Percentiles rank a stretch among this genome's conserved stretches.
These are phyloP conservation scores for Engystomops pustulosus DNA, from an alignment of 2,113 vertebrate species.

Conservation along the genomic window DNA sequence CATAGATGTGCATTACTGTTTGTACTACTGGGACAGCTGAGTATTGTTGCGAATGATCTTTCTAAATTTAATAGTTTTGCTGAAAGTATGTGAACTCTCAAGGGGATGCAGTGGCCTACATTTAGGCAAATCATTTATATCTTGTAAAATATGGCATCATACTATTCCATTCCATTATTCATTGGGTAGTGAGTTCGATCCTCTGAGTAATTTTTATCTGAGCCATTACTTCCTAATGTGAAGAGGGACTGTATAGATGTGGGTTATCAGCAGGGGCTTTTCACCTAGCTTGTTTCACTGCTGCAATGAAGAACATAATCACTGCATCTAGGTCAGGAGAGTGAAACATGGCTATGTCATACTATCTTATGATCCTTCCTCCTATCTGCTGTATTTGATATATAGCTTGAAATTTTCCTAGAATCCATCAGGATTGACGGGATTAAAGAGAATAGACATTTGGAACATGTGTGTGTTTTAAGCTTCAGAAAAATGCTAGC, in stretches of 20 bases:
- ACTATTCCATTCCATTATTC: neutral
- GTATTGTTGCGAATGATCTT: neutral
- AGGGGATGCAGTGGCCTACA: constrained; percentile 25
- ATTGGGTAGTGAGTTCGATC: neutral
- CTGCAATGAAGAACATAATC: neutral
- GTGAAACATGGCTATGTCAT: neutral
- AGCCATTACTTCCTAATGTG: neutral
- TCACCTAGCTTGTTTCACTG: neutral
- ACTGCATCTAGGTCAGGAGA: constrained; percentile 32
- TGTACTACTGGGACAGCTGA: neutral
- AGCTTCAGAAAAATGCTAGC: constrained; percentile 10
- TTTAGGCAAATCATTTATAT: constrained; percentile 11
- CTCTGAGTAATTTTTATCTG: neutral
- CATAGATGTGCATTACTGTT: neutral
- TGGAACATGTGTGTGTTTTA: neutral
- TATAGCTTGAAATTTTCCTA: neutral
- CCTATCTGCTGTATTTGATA: neutral
- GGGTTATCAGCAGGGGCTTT: neutral
- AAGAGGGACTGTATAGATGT: neutral
- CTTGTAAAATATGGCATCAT: constrained; percentile 8
- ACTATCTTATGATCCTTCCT: neutral
- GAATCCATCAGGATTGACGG: constrained; percentile 8
- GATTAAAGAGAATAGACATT: neutral
- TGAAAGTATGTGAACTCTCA: constrained; percentile 18
- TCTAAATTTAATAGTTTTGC: neutral